These are phyloP conservation scores for Oophaga sylvatica DNA, from an alignment of 2,797 vertebrate genomes.

Conservation along the genomic window DNA sequence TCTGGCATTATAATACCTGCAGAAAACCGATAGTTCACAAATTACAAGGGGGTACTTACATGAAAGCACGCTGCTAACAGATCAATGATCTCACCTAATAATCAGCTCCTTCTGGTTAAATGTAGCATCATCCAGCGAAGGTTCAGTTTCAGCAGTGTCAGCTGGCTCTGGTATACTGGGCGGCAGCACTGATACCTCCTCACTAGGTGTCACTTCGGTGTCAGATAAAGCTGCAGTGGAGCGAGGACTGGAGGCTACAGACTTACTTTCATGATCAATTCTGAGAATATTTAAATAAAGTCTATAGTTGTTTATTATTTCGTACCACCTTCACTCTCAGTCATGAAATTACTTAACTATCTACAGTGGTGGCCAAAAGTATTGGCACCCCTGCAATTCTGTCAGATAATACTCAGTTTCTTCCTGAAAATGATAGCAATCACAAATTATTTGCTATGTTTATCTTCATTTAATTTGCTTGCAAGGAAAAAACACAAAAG, in stretches of 20 bases:
- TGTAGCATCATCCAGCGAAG: slow-evolving; percentile 63
- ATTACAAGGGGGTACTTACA: background rate
- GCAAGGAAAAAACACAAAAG: no score
- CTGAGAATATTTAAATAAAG: slow-evolving; percentile 54
- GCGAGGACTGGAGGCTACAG: slow-evolving; percentile 56
- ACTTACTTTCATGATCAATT: slow-evolving; percentile 67
- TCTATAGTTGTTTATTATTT: background rate
- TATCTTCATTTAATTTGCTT: no score
- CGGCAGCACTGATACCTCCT: slow-evolving; percentile 59
- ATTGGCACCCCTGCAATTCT: no score
- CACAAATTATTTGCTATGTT: no score
- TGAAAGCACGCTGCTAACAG: background rate
- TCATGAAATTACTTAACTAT: background rate
- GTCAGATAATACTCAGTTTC: no score
- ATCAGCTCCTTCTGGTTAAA: slow-evolving; percentile 65
- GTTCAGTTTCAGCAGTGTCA: slow-evolving; percentile 9
- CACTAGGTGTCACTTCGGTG: slow-evolving; percentile 53
- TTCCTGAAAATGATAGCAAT: no score
- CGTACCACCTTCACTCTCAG: background rate
- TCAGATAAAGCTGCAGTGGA: slow-evolving; percentile 66
- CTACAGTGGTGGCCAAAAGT: no score
- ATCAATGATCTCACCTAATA: slow-evolving; percentile 65
- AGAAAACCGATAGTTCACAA: background rate
- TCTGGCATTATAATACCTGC: background rate
- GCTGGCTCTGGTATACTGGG: slow-evolving; percentile 55